Conservation (phyloP, 2,888 invertebrate species). For the Prosopocoilus inquinatus region DNA sequence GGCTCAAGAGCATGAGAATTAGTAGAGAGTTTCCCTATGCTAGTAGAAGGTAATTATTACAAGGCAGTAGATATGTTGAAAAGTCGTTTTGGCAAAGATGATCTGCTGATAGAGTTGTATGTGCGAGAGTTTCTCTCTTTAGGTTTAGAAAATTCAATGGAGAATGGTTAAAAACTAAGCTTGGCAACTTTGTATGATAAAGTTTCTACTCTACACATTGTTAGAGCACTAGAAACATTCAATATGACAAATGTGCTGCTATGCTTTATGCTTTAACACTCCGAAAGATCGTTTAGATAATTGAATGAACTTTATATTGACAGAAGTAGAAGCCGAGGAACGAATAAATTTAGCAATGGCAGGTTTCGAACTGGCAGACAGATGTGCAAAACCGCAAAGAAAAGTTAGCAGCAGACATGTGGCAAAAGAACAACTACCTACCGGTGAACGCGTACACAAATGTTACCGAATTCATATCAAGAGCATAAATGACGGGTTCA, state of each 20-base stretch:
- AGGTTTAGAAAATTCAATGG: no score
- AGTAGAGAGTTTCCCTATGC: constrained; percentile 27
- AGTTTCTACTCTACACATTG: constrained; percentile 34
- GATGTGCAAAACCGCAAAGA: no score
- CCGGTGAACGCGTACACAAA: no score
- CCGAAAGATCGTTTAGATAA: constrained; percentile 1
- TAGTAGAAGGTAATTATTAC: constrained; percentile 24
- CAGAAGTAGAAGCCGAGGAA: constrained; percentile 33
- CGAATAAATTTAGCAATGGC: constrained; percentile 23
- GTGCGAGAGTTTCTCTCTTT: constrained; percentile 32
- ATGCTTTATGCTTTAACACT: no score
- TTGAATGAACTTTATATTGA: constrained; percentile 25
- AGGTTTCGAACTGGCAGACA: constrained; percentile 14
- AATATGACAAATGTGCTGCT: no score
- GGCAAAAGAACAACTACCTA: no score
- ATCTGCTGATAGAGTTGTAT: constrained; percentile 36
- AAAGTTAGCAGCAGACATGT: no score
- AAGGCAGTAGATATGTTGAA: constrained; percentile 27
- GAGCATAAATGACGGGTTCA: no score
- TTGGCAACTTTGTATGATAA: constrained; percentile 30
- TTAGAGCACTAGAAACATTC: constrained; percentile 29
- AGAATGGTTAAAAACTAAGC: constrained; percentile 27
- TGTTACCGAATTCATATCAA: no score
- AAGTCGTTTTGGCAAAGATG: constrained; percentile 34
- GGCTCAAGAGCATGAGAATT: constrained; percentile 23